Evolutionary conservation across 2,797 vertebrate species (phyloP), one percentile per base, ranked within the genome.

Genomic region (Limosa lapponica): DNA sequence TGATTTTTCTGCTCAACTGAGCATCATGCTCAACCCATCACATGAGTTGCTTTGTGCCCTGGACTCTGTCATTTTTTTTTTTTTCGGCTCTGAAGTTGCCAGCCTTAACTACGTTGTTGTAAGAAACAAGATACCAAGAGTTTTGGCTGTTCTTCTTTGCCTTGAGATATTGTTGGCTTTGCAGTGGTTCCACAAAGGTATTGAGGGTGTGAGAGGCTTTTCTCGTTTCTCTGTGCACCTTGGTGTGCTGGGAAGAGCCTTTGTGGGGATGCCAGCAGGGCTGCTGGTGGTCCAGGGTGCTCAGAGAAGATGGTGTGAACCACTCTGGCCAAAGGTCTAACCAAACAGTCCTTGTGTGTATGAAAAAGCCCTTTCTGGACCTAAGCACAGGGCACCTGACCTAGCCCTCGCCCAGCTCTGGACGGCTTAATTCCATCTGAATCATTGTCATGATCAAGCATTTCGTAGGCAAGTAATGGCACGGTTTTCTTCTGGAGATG

Each of bases 51-150:
- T 52, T 69, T 30, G 25, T 46, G 46, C 27, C 36, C 83, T 46
- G 22, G 22, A 13, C 19, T 37, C 39, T 4, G 3, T 51, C 0
- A 0, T 4, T 32, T 37, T 13, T 32, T 7, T 54, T 54, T 55
- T 57, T 59, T 9, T n/a, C 55, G 13, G 10, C 25, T 70, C 13
- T 11, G 54, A 24, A 13, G 12, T 59, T 64, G 13, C 32, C 36
- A 73, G 37, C 62, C 28, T 34, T 55, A 8, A 34, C 55, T 41
- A 20, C 2, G 0, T 19, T 34, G 11, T 3, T 43, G 32, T 48
- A 8, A 80, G 57, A 27, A 74, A 18, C 22, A 43, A 49, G 36
- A 34, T 48, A 17, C 43, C 23, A 43, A 13, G 30, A 43, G 18
- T 48, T 71, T 32, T 36, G 43, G 25, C 52, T 52, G 34, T 9